Conservation (phyloP, 2,113 vertebrate species). For the Phoxinus phoxinus region DNA sequence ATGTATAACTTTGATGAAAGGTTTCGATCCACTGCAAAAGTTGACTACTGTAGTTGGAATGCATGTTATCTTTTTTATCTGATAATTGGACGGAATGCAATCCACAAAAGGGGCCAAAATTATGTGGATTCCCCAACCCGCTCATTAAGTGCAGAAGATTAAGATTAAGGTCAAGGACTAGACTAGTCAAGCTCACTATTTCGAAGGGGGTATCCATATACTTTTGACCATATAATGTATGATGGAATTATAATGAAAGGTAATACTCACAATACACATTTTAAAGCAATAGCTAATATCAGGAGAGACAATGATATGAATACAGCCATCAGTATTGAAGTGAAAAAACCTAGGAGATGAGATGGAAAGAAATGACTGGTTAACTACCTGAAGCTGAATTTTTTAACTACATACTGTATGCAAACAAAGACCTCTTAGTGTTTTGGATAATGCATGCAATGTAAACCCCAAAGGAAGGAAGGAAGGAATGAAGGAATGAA, state of each 20-base stretch:
- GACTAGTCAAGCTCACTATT: too few species aligned
- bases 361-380: not conserved
- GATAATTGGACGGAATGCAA: not conserved
- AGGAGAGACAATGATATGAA: not conserved
- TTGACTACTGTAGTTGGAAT: not conserved
- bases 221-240: not conserved
- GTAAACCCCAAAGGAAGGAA: not conserved
- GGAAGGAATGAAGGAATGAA: not conserved
- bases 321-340: not conserved
- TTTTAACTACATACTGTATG: not conserved
- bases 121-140: not conserved
- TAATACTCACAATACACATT: not conserved
- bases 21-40: too few species aligned
- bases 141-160: too few species aligned
- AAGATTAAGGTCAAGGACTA: too few species aligned
- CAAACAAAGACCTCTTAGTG: not conserved
- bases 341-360: not conserved
- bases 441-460: not conserved
- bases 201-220: not conserved
- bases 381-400: not conserved
- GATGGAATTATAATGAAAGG: constrained; percentile 6
- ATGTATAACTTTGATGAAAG: too few species aligned
- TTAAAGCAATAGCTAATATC: not conserved
- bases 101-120: not conserved
- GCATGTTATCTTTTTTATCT: not conserved